These are phyloP conservation scores for Larimichthys polyactis DNA, from an alignment of 2,113 vertebrate species.

Conservation along the genomic window DNA sequence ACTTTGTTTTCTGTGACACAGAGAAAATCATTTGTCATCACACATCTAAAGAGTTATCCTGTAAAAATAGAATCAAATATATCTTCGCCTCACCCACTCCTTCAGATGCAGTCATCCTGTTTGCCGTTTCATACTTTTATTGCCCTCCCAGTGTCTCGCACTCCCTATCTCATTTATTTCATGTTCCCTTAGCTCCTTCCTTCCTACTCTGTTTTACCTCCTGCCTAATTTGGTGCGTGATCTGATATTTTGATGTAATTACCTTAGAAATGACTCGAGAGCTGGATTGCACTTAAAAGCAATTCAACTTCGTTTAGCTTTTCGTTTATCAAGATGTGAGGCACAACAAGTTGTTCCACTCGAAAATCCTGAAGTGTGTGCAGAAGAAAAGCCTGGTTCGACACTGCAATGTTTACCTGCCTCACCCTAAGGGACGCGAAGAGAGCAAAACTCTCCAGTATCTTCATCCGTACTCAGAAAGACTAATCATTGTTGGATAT, in stretches of 20 bases:
- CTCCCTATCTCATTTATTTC: neutral
- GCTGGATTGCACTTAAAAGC: slow-evolving; percentile 66
- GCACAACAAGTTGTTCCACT: slow-evolving; percentile 47
- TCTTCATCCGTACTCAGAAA: neutral
- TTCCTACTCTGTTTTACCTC: slow-evolving; percentile 35
- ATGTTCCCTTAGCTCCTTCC: neutral
- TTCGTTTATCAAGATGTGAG: slow-evolving; percentile 44
- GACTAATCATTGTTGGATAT: neutral
- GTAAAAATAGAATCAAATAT: slow-evolving; percentile 73
- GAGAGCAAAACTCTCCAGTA: neutral
- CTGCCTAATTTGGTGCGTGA: slow-evolving; percentile 53
- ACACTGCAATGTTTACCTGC: slow-evolving; percentile 36
- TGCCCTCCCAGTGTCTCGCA: neutral
- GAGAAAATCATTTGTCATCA: slow-evolving; percentile 71
- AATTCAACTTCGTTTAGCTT: slow-evolving; percentile 61
- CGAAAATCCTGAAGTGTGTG: slow-evolving; percentile 34
- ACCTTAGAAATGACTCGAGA: slow-evolving; percentile 62
- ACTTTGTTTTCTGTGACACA: slow-evolving; percentile 72
- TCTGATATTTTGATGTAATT: slow-evolving; percentile 71
- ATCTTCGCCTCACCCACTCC: slow-evolving; percentile 55
- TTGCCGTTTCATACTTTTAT: slow-evolving; percentile 36
- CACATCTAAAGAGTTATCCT: slow-evolving; percentile 64
- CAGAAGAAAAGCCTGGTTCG: slow-evolving; percentile 15
- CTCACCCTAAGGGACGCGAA: slow-evolving; percentile 22
- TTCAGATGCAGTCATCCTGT: slow-evolving; percentile 37